Conservation (phyloP, 2,797 vertebrate species). For the Poecilia picta region DNA sequence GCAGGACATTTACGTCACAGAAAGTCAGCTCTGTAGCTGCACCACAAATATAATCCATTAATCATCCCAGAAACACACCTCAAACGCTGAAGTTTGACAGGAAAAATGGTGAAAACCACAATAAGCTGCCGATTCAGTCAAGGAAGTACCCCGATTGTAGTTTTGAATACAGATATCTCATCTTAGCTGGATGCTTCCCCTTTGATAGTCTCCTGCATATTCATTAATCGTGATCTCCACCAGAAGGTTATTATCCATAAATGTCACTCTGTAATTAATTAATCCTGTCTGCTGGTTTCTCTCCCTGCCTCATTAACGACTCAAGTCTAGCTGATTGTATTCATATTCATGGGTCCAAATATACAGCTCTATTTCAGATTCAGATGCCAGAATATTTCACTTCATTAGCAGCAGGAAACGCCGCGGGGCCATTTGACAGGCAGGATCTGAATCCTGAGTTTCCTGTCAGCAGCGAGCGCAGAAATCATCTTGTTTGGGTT, state of each 20-base stretch:
- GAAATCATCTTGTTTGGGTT: slow-evolving; percentile 45
- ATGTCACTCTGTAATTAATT: slow-evolving; percentile 84
- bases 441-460: slow-evolving; percentile 45
- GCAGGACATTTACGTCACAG: neutral
- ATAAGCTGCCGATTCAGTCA: slow-evolving; percentile 35
- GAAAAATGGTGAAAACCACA: slow-evolving; percentile 8
- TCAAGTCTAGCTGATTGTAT: slow-evolving; percentile 76
- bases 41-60: slow-evolving; percentile 3
- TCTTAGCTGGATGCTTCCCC: slow-evolving; percentile 66
- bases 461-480: slow-evolving; percentile 25
- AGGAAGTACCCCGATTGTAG: slow-evolving; percentile 39
- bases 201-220: slow-evolving; percentile 77
- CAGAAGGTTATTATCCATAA: slow-evolving; percentile 84
- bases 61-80: slow-evolving; percentile 16
- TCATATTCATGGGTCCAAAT: slow-evolving; percentile 76
- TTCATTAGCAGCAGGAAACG: slow-evolving; percentile 71
- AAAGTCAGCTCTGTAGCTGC: neutral
- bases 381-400: slow-evolving; percentile 61
- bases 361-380: slow-evolving; percentile 73
- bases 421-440: slow-evolving; percentile 60
- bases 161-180: slow-evolving; percentile 71
- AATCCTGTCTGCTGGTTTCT: slow-evolving; percentile 78
- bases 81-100: neutral
- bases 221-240: slow-evolving; percentile 77
- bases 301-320: slow-evolving; percentile 77